Conservation (phyloP, 2,113 vertebrate species). For the Gnathonemus longibarbis region DNA sequence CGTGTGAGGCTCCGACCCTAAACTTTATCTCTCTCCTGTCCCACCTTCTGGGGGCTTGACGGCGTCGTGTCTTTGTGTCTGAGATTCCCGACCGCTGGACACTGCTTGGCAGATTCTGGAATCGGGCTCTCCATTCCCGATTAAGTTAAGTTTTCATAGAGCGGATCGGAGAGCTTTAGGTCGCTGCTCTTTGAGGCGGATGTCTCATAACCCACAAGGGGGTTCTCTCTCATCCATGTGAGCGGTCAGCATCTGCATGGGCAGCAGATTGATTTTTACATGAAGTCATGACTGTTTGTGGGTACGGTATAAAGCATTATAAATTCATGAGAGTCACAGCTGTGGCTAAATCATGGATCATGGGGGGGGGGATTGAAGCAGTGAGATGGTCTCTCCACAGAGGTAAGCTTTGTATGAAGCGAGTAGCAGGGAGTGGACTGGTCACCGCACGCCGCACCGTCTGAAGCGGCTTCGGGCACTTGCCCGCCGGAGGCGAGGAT, state of each 20-base stretch:
- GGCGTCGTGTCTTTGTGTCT: not conserved
- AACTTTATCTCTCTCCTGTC: not conserved
- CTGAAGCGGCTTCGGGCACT: not conserved
- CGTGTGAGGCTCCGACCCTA: not conserved
- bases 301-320: not conserved
- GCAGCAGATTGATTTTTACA: not conserved
- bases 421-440: not conserved
- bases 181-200: not conserved
- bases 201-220: not conserved
- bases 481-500: not conserved
- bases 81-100: not conserved
- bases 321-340: slow-evolving; percentile 22
- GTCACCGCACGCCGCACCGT: not conserved
- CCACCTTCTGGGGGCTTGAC: not conserved
- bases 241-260: not conserved
- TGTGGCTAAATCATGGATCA: slow-evolving; percentile 15
- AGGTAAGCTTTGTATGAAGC: slow-evolving; percentile 30
- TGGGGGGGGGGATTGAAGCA: not conserved
- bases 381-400: slow-evolving; percentile 13
- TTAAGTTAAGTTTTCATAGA: not conserved
- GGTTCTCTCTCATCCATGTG: not conserved
- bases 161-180: not conserved
- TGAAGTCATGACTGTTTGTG: not conserved
- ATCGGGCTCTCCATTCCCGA: not conserved
- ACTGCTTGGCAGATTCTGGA: not conserved